These are phyloP conservation scores for Botrylloides violaceus DNA, from an alignment of 23 tunicate species.

Conservation along the genomic window DNA sequence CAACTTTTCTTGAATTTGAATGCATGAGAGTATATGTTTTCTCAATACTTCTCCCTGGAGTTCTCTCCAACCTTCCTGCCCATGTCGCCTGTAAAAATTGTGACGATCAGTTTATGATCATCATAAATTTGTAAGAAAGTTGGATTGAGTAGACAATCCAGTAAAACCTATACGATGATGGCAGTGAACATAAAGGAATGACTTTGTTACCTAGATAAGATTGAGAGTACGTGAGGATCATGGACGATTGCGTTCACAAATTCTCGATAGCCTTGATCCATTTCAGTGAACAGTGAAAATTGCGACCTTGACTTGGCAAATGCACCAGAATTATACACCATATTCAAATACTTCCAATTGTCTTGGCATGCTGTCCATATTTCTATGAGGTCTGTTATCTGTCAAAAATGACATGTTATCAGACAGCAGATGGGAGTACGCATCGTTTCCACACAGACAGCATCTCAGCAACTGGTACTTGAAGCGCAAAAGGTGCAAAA, in stretches of 20 bases:
- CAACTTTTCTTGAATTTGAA: slow-evolving; percentile 48
- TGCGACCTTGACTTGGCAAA: slow-evolving; percentile 19
- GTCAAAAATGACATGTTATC: no score
- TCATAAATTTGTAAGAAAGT: not conserved
- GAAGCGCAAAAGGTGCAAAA: no score
- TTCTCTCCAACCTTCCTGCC: slow-evolving; percentile 84
- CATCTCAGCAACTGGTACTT: no score
- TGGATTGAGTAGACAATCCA: not conserved
- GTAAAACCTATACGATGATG: not conserved
- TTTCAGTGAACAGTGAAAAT: slow-evolving; percentile 5
- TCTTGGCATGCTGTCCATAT: slow-evolving; percentile 88
- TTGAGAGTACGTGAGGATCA: slow-evolving; percentile 84
- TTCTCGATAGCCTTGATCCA: slow-evolving; percentile 62
- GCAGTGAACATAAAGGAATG: not conserved
- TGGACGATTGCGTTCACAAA: slow-evolving; percentile 46
- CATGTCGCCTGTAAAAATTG: slow-evolving; percentile 50
- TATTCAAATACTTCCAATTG: slow-evolving; percentile 88
- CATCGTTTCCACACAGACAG: no score
- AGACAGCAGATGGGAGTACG: no score
- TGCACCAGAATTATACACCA: slow-evolving; percentile 34
- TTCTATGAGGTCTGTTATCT: slow-evolving; percentile 68
- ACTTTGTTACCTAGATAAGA: slow-evolving; percentile 59
- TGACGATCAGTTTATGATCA: not conserved
- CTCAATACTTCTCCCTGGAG: slow-evolving; percentile 78
- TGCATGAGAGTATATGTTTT: slow-evolving; percentile 47